These are phyloP conservation scores for Rhynchopsitta pachyrhyncha DNA, from an alignment of 2,113 vertebrate species.

Conservation along the genomic window DNA sequence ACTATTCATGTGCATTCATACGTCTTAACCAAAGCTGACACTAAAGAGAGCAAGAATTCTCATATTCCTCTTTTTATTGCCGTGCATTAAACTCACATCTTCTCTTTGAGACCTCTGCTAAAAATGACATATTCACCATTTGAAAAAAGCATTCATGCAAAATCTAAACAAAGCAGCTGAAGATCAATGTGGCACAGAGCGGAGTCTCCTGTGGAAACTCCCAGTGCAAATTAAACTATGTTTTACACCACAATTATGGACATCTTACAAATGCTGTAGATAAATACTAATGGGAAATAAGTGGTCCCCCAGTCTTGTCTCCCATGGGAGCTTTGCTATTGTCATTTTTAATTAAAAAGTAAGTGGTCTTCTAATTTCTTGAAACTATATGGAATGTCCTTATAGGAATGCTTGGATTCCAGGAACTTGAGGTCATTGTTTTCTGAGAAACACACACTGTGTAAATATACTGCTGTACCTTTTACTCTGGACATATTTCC, in stretches of 20 bases:
- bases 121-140: not conserved
- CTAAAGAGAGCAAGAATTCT: constrained; percentile 59
- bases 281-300: not conserved
- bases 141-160: not conserved
- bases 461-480: not conserved
- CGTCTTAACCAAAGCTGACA: constrained; percentile 63
- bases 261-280: not conserved
- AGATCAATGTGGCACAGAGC: not conserved
- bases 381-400: not conserved
- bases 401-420: not conserved
- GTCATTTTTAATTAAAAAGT: not conserved
- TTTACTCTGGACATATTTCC: not conserved
- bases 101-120: constrained; percentile 20
- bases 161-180: constrained; percentile 22
- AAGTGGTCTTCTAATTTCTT: not conserved
- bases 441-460: not conserved
- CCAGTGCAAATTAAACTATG: not conserved
- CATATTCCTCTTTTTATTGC: constrained; percentile 60
- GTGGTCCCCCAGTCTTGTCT: not conserved
- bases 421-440: not conserved
- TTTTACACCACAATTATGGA: not conserved
- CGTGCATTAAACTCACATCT: not conserved
- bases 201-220: not conserved
- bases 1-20: constrained; percentile 64
- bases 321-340: not conserved